A percentile compares a stretch with the other conserved stretches of the same genome.
Evolutionary conservation across 2,113 vertebrate species (phyloP).

Genomic region (Boulengeromyrus knoepffleri): DNA sequence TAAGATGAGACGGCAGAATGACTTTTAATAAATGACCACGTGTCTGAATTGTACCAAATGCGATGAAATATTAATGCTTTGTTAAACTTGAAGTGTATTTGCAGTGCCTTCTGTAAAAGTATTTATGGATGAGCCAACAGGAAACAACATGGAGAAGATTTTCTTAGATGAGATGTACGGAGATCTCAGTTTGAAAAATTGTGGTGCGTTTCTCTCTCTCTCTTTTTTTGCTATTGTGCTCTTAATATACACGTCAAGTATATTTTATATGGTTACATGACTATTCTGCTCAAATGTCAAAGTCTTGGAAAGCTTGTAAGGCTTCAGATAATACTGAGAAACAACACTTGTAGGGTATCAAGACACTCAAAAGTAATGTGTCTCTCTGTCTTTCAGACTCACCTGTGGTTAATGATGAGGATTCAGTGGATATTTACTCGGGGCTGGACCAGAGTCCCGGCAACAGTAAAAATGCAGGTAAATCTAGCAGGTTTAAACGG

Average conservation of each 20-base stretch:
- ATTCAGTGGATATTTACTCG: constrained; percentile 21
- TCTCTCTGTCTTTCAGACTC: not conserved
- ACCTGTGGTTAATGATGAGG: constrained; percentile 4
- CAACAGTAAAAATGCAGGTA: constrained; percentile 10
- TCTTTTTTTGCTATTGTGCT: not conserved
- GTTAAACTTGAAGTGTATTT: not conserved
- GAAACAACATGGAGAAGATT: constrained; percentile 4
- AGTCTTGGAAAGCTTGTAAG: not conserved
- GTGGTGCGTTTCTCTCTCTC: not conserved
- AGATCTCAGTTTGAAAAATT: not conserved
- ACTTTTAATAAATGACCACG: not conserved
- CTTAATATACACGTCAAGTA: not conserved
- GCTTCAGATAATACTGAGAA: not conserved
- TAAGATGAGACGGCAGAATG: not conserved
- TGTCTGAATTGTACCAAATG: not conserved
- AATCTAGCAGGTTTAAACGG: not conserved
- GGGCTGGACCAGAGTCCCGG: constrained; percentile 13
- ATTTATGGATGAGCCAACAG: not conserved
- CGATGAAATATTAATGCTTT: not conserved
- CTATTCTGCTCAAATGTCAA: not conserved
- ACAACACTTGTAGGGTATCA: not conserved
- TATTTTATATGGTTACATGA: not conserved
- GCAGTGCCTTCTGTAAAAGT: not conserved
- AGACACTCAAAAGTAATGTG: not conserved
- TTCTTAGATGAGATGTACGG: constrained; percentile 1